A percentile compares a stretch with the other conserved stretches of the same genome.
phyloP scores from a whole-genome alignment of 2,797 vertebrate species.

The Halcyon smyrnensis region DNA sequence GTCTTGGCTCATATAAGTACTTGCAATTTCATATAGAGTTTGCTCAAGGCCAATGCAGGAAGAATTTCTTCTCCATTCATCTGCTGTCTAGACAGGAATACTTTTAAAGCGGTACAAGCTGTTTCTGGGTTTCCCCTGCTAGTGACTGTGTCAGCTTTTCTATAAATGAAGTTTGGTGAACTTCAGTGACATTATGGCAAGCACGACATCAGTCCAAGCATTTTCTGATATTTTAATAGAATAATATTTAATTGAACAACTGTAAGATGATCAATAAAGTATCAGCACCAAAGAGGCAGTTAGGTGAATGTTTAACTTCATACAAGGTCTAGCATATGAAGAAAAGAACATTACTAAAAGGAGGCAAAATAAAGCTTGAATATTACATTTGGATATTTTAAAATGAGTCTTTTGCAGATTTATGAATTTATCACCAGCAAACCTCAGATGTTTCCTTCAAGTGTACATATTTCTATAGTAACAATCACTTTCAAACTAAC shows the following conservation, averaged over 20 bases:
- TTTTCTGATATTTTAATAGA: not conserved
- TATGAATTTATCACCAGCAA: not conserved
- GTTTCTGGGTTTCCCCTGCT: slow-evolving; percentile 20
- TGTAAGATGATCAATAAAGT: not conserved
- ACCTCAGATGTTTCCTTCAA: not conserved
- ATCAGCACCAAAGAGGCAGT: not conserved
- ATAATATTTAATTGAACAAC: not conserved
- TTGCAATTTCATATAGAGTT: not conserved
- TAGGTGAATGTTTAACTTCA: not conserved
- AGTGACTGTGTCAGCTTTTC: not conserved
- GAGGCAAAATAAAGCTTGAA: not conserved
- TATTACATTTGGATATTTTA: accelerated
- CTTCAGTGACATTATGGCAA: not conserved
- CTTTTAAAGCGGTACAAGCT: slow-evolving; percentile 59
- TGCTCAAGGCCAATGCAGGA: slow-evolving; percentile 26
- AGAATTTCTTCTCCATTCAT: slow-evolving; percentile 38
- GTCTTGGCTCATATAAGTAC: not conserved
- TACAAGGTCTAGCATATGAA: not conserved
- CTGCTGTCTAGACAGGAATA: slow-evolving; percentile 62
- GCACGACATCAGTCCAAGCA: not conserved
- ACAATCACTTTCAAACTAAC: not conserved
- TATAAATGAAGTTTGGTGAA: not conserved
- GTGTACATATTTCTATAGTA: not conserved
- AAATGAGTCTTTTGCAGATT: not conserved
- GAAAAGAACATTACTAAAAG: not conserved